Conservation (phyloP, 2,888 invertebrate species). For the Eucriotettix oculatus region DNA sequence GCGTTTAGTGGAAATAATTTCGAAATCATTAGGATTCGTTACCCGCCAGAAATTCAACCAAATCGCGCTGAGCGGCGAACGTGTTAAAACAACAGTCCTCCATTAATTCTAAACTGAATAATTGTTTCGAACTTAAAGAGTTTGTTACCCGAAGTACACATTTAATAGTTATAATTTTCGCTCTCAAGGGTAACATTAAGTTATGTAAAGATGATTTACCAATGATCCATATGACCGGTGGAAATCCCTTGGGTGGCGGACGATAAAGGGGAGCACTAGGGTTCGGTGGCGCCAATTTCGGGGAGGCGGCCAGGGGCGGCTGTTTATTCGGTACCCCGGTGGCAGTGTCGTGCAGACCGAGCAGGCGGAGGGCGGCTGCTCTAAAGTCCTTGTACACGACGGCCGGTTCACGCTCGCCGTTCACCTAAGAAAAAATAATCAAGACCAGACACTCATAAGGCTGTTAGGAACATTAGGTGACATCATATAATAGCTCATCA, state of each 20-base stretch:
- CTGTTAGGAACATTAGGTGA: too few relatives aligned
- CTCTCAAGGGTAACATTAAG: neutral
- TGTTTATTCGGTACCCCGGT: constrained; percentile 28
- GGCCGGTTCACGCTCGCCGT: constrained; percentile 71
- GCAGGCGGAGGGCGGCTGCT: constrained; percentile 55
- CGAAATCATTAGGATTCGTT: too few relatives aligned
- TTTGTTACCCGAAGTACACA: too few relatives aligned
- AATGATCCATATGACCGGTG: constrained; percentile 31
- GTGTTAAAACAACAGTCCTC: too few relatives aligned
- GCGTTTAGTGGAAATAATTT: too few relatives aligned
- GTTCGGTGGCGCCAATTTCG: constrained; percentile 31
- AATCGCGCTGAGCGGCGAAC: too few relatives aligned
- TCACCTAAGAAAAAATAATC: constrained; percentile 38
- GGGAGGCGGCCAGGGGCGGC: constrained; percentile 34
- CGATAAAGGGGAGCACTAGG: constrained; percentile 19
- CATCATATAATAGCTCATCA: too few relatives aligned
- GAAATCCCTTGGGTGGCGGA: constrained; percentile 22
- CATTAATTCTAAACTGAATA: too few relatives aligned
- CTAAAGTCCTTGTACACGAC: constrained; percentile 79
- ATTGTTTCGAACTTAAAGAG: too few relatives aligned
- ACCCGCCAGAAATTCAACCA: too few relatives aligned
- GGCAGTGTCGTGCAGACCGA: constrained; percentile 46
- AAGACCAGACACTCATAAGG: too few relatives aligned
- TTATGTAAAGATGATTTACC: constrained; percentile 20
- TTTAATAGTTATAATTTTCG: too few relatives aligned